Conservation (phyloP, 2,797 vertebrate species). For the Acrossocheilus fasciatus region DNA sequence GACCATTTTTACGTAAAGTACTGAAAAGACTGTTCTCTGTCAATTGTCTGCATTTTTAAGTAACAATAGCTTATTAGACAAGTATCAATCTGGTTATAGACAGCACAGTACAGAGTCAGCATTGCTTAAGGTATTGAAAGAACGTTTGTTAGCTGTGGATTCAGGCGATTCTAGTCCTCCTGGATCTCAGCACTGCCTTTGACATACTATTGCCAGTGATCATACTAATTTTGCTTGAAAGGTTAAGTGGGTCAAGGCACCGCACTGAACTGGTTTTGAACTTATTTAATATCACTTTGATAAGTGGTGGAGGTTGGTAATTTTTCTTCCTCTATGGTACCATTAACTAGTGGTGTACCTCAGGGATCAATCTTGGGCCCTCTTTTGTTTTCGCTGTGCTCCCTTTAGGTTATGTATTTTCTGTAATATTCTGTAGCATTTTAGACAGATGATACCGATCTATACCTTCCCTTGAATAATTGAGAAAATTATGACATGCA, state of each 20-base stretch:
- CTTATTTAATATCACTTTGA: background rate
- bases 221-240: background rate
- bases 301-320: background rate
- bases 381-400: background rate
- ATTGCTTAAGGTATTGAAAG: background rate
- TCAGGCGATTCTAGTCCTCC: background rate
- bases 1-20: background rate
- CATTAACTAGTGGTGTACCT: background rate
- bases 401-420: background rate
- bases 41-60: background rate
- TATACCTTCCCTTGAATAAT: too few relatives aligned
- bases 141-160: background rate
- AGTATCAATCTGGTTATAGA: background rate
- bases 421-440: background rate
- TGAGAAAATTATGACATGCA: background rate
- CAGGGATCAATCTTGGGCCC: too few relatives aligned
- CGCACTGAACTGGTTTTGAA: background rate
- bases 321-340: background rate
- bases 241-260: background rate
- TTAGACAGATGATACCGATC: background rate
- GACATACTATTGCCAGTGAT: background rate
- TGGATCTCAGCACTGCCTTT: background rate
- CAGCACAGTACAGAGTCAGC: background rate
- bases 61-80: background rate
- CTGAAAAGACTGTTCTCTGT: background rate